These are phyloP conservation scores for Octomys mimax DNA, from an alignment of 2,797 vertebrate genomes.

Conservation along the genomic window DNA sequence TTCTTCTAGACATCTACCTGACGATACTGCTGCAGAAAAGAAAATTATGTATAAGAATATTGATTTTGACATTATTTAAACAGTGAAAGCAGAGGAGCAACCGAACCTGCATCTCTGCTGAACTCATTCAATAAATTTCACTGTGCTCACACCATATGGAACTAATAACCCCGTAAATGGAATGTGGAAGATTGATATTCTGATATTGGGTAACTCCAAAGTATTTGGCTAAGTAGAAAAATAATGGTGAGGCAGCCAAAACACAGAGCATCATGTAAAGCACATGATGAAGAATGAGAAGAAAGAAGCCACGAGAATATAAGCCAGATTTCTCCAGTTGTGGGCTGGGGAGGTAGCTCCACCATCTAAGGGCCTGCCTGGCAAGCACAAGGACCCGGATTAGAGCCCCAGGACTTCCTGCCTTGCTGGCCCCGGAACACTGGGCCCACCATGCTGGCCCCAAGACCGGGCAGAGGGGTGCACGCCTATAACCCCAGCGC, in stretches of 20 bases:
- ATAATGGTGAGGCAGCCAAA: neutral
- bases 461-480: too few species aligned
- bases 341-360: too few species aligned
- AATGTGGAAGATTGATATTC: neutral
- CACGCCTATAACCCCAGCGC: too few species aligned
- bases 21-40: constrained; percentile 19
- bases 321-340: neutral
- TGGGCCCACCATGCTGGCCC: too few species aligned
- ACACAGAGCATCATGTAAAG: neutral
- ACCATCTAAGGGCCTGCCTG: too few species aligned
- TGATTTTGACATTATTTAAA: constrained; percentile 46
- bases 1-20: neutral
- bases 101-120: neutral
- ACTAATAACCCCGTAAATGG: neutral
- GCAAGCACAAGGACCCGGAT: too few species aligned
- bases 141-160: neutral
- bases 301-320: neutral
- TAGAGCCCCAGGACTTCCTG: too few species aligned
- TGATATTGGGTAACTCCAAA: neutral
- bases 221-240: neutral
- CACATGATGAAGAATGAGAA: neutral
- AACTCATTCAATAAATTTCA: neutral
- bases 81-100: neutral
- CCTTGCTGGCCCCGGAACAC: too few species aligned
- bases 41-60: neutral